A percentile compares a stretch with the other conserved stretches of the same genome.
phyloP scores from a whole-genome alignment of 2,113 vertebrate genomes.

The Leptosomus discolor region DNA sequence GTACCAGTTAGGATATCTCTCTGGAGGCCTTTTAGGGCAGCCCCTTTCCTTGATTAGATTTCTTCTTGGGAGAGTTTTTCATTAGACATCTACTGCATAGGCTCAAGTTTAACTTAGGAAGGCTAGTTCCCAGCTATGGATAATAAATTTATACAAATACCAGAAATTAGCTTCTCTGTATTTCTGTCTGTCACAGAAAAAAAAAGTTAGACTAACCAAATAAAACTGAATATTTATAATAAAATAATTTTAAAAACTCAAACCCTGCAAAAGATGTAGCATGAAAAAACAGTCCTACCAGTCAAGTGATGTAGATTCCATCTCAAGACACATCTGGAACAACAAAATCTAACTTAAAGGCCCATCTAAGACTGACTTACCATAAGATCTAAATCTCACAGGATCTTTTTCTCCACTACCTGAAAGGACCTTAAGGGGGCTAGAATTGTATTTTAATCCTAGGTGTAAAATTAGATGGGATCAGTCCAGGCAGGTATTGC shows the following conservation, averaged over 20 bases:
- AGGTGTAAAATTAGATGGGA: neutral
- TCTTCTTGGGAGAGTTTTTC: neutral
- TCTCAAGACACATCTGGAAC: neutral
- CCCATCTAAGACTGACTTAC: neutral
- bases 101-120: neutral
- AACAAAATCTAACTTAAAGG: neutral
- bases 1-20: neutral
- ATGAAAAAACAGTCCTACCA: neutral
- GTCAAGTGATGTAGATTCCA: neutral
- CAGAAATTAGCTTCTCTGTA: neutral
- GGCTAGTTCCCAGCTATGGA: neutral
- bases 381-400: neutral
- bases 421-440: neutral
- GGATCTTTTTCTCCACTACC: neutral
- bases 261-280: neutral
- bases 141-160: neutral
- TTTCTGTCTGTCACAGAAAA: neutral
- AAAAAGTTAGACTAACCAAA: neutral
- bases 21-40: neutral
- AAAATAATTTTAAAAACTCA: rapidly evolving
- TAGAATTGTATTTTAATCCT: neutral
- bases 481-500: neutral
- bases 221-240: neutral
- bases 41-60: neutral
- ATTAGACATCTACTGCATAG: neutral